Evolutionary conservation across 2,113 vertebrate species (phyloP).

Genomic region (Pseudopodoces humilis): DNA sequence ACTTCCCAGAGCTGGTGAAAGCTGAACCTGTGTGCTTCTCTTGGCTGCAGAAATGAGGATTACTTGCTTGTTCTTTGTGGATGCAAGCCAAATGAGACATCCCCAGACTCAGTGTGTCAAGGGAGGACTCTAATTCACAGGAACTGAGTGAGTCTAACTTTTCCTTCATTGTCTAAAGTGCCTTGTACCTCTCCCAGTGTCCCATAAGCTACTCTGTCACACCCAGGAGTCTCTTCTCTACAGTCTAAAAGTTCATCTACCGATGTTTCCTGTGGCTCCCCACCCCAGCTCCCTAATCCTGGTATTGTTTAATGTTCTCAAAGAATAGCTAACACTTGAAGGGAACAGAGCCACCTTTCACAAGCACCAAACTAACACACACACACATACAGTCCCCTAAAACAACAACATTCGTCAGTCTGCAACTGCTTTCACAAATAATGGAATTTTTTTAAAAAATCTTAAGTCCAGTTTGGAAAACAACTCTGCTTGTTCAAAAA

Average conservation of each 20-base stretch:
- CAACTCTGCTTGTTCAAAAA: background rate
- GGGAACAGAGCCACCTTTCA: background rate
- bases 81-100: background rate
- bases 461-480: background rate
- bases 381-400: background rate
- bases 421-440: background rate
- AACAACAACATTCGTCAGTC: background rate
- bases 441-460: background rate
- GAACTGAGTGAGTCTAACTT: background rate
- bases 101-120: background rate
- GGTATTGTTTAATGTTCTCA: background rate
- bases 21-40: background rate
- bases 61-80: background rate
- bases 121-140: background rate
- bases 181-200: background rate
- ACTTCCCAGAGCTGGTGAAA: background rate
- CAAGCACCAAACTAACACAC: rapidly evolving
- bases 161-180: background rate
- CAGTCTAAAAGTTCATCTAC: background rate
- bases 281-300: background rate
- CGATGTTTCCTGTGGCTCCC: background rate
- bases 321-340: rapidly evolving
- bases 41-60: background rate
- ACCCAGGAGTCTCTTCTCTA: background rate
- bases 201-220: background rate